Evolutionary conservation across 2,113 vertebrate species (phyloP).

Genomic region (Aphelocoma coerulescens): DNA sequence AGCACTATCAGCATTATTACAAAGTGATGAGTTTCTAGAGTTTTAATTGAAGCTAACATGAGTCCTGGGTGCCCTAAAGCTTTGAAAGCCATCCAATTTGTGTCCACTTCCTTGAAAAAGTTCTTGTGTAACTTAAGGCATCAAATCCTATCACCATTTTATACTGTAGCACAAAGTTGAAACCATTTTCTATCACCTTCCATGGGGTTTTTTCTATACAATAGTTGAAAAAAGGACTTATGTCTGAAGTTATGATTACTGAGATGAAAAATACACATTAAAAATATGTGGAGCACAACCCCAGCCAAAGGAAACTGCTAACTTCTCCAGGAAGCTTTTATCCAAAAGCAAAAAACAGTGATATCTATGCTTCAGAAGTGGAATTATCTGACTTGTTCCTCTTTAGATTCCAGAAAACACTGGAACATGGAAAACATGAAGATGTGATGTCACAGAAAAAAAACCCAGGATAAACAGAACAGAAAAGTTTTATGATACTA

Average conservation of each 20-base stretch:
- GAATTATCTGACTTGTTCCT: neutral
- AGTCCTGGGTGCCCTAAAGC: neutral
- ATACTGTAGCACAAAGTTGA: neutral
- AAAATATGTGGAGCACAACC: neutral
- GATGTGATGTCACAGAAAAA: neutral
- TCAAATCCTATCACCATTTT: neutral
- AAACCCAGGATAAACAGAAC: neutral
- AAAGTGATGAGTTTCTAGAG: neutral
- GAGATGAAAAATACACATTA: neutral
- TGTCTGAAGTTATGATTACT: neutral
- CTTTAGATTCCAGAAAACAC: neutral
- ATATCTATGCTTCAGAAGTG: neutral
- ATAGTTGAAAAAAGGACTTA: neutral
- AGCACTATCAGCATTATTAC: neutral
- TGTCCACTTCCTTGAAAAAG: neutral
- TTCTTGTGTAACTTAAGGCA: neutral
- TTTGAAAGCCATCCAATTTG: neutral
- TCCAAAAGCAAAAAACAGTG: neutral
- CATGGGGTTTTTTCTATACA: neutral
- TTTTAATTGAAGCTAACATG: neutral
- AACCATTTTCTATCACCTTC: neutral
- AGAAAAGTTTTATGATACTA: neutral
- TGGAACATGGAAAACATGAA: neutral
- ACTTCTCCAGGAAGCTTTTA: neutral
- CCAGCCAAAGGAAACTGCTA: neutral